Percentiles rank a stretch among this genome's conserved stretches.
Evolutionary conservation across 2,888 invertebrate genomes (phyloP).

Genomic region (Neocrepidodera transversa): DNA sequence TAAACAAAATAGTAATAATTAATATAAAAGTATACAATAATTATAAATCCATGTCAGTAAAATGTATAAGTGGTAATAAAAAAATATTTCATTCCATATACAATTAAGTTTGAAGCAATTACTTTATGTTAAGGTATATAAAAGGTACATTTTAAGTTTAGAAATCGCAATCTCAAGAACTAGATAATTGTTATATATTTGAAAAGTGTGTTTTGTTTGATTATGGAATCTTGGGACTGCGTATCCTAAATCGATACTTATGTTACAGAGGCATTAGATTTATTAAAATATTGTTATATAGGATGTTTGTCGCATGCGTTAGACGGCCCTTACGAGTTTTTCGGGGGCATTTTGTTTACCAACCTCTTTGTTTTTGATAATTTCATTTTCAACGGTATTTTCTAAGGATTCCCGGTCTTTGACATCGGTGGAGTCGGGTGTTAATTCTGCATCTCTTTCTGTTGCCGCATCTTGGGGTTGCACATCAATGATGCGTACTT

Average conservation of each 20-base stretch:
- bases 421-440: slow-evolving; percentile 13
- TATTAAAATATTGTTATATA: slow-evolving; percentile 19
- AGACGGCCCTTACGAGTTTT: slow-evolving; percentile 47
- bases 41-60: slow-evolving; percentile 6
- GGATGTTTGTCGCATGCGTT: slow-evolving; percentile 18
- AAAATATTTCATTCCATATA: slow-evolving; percentile 26
- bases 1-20: slow-evolving; percentile 27
- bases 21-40: slow-evolving; percentile 13
- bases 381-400: slow-evolving; percentile 54
- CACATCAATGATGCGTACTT: slow-evolving; percentile 62
- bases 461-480: slow-evolving; percentile 54
- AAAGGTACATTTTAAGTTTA: not conserved
- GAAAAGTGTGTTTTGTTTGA: too few species aligned
- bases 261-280: slow-evolving; percentile 17
- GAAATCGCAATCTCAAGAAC: not conserved
- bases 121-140: not conserved
- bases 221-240: not conserved
- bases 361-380: slow-evolving; percentile 54
- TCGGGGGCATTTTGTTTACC: slow-evolving; percentile 51
- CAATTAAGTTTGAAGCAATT: slow-evolving; percentile 18
- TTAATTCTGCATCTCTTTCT: slow-evolving; percentile 43
- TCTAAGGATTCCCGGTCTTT: slow-evolving; percentile 52
- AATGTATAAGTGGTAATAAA: slow-evolving; percentile 24
- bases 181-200: not conserved
- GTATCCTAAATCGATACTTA: not conserved